Percentiles rank a stretch among this genome's conserved stretches.
phyloP scores from a whole-genome alignment of 2,113 vertebrate species.

The Galeopterus variegatus region DNA sequence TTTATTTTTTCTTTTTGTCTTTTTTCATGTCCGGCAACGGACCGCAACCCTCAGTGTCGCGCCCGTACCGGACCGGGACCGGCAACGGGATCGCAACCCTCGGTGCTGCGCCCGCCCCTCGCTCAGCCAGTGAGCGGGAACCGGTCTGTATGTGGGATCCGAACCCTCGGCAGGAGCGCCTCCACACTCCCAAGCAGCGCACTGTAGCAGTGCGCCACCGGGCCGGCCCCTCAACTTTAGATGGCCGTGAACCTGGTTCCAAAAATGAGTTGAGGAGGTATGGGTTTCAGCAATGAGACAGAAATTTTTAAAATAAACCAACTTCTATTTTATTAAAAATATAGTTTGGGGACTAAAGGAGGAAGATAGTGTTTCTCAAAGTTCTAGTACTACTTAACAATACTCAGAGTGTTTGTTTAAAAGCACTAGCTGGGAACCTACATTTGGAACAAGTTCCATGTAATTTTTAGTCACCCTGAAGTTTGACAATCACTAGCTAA shows the following conservation, averaged over 20 bases:
- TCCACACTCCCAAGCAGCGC: no score
- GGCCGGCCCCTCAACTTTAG: no score
- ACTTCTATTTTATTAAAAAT: slow-evolving; percentile 78
- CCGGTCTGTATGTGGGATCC: no score
- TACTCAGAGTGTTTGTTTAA: slow-evolving; percentile 35
- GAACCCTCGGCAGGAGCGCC: no score
- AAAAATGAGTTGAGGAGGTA: not conserved
- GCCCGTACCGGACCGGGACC: no score
- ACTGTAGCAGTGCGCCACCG: no score
- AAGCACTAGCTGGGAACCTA: slow-evolving; percentile 30
- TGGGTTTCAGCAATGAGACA: slow-evolving; percentile 50
- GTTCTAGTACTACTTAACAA: slow-evolving; percentile 37
- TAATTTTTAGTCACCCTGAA: not conserved
- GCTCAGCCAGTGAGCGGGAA: no score
- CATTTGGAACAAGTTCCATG: not conserved
- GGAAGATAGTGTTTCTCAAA: slow-evolving; percentile 58
- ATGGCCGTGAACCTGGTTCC: not conserved
- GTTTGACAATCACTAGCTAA: slow-evolving; percentile 57
- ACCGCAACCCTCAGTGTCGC: no score
- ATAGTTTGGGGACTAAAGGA: slow-evolving; percentile 55
- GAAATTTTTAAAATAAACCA: slow-evolving; percentile 56
- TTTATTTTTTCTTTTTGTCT: no score
- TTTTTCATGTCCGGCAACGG: no score
- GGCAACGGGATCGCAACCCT: no score
- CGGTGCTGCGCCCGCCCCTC: no score